phyloP scores from a whole-genome alignment of 2,113 vertebrate species.

The Pitta sordida region DNA sequence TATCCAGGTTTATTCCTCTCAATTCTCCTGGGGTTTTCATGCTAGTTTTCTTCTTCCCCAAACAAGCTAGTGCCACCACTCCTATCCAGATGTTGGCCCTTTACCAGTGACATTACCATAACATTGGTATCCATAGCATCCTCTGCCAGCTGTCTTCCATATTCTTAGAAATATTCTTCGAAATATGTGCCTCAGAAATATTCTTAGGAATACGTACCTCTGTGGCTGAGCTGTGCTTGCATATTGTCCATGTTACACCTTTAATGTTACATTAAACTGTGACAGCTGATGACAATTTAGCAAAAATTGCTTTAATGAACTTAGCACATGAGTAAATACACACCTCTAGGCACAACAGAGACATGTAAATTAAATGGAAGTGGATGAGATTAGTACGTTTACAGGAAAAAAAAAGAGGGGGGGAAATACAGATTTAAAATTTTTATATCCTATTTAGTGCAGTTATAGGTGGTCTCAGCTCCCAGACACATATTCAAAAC shows the following conservation, averaged over 20 bases:
- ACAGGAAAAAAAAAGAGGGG: not conserved
- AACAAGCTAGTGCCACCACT: not conserved
- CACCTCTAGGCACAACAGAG: conserved; percentile 29
- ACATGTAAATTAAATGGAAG: conserved; percentile 28
- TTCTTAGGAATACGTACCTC: not conserved
- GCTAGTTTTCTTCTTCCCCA: not conserved
- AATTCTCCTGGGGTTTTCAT: not conserved
- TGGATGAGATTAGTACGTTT: not conserved
- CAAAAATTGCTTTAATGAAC: not conserved
- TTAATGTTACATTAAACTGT: not conserved
- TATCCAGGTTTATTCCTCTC: not conserved
- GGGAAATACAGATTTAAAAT: not conserved
- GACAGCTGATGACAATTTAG: not conserved
- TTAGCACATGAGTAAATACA: not conserved
- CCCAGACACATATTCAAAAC: not conserved
- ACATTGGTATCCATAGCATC: not conserved
- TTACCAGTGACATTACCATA: not conserved
- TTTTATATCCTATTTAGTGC: not conserved
- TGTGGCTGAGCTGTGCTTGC: not conserved
- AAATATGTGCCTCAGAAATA: too few species aligned
- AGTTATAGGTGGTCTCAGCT: not conserved
- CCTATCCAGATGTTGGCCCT: not conserved
- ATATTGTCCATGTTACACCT: not conserved
- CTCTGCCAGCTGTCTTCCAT: not conserved
- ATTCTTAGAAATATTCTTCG: too few species aligned